Conservation (phyloP, 2,797 vertebrate genomes). For the Sebastes cheni region DNA sequence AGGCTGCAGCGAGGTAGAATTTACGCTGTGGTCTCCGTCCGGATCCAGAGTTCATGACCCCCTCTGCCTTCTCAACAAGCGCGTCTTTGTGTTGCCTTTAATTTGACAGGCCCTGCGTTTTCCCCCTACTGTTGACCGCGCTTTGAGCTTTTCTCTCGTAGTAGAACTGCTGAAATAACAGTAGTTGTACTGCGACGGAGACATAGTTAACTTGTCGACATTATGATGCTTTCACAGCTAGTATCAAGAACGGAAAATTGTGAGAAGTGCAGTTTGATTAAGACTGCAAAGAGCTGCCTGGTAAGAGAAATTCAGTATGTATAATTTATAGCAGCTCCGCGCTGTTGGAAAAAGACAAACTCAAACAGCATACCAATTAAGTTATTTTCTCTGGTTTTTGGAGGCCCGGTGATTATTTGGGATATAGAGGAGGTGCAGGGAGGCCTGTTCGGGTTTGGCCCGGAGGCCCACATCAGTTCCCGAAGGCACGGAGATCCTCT, state of each 20-base stretch:
- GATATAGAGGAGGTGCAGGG: slow-evolving; percentile 71
- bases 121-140: slow-evolving; percentile 30
- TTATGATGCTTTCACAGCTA: slow-evolving; percentile 55
- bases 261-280: slow-evolving; percentile 68
- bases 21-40: slow-evolving; percentile 46
- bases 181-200: background rate
- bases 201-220: slow-evolving; percentile 76
- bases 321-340: slow-evolving; percentile 68
- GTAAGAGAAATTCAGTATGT: slow-evolving; percentile 52
- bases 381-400: slow-evolving; percentile 79
- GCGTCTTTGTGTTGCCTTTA: slow-evolving; percentile 63
- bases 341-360: slow-evolving; percentile 53
- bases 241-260: slow-evolving; percentile 6
- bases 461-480: slow-evolving; percentile 42
- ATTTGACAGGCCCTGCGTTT: slow-evolving; percentile 49
- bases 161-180: background rate
- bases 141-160: slow-evolving; percentile 15
- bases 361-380: slow-evolving; percentile 76
- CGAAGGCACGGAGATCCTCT: slow-evolving; percentile 45
- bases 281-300: slow-evolving; percentile 43
- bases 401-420: slow-evolving; percentile 75
- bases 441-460: slow-evolving; percentile 72
- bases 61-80: slow-evolving; percentile 44
- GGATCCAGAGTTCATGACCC: slow-evolving; percentile 62
- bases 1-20: slow-evolving; percentile 21